Conservation (phyloP, 2,888 invertebrate genomes). For the Harmothoe impar region DNA sequence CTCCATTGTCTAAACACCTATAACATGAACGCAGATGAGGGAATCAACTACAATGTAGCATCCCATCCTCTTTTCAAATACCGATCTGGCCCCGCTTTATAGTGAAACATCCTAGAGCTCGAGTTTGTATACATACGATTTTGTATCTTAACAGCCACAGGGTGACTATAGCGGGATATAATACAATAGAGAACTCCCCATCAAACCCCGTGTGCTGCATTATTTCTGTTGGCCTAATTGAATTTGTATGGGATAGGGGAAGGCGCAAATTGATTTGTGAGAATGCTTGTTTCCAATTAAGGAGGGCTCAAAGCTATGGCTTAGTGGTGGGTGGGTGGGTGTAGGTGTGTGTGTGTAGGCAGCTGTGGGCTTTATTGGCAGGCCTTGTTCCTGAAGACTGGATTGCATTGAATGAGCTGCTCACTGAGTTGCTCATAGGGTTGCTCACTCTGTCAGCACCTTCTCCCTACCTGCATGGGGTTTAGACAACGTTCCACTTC, state of each 20-base stretch:
- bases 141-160: too few relatives aligned
- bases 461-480: background rate
- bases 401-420: background rate
- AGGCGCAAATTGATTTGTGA: conserved; percentile 1
- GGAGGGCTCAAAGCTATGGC: background rate
- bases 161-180: too few relatives aligned
- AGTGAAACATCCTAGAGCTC: too few relatives aligned
- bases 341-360: background rate
- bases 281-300: conserved; percentile 3
- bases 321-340: background rate
- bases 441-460: background rate
- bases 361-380: background rate
- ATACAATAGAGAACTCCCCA: too few relatives aligned
- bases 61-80: too few relatives aligned
- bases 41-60: too few relatives aligned
- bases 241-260: background rate
- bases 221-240: background rate
- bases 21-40: too few relatives aligned
- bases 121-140: too few relatives aligned
- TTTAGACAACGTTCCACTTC: background rate
- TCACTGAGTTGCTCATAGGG: background rate
- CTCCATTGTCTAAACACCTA: too few relatives aligned
- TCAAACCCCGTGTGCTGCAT: too few relatives aligned
- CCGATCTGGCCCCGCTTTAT: too few relatives aligned
- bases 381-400: background rate